Conservation (phyloP, 2,113 vertebrate species). For the Coturnix japonica region DNA sequence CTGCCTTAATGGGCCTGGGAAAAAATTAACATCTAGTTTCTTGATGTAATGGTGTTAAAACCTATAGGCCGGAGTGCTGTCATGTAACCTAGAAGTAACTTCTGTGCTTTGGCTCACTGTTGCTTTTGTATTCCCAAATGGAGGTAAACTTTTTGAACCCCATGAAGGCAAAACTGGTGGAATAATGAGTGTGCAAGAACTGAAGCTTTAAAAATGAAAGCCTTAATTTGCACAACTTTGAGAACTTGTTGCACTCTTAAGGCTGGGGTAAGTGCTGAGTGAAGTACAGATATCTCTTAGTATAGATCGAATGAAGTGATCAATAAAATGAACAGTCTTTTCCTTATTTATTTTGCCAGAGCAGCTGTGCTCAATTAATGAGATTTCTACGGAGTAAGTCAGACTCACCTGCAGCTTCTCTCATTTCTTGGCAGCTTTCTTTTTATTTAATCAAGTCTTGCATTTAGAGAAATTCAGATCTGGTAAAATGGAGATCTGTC, state of each 20-base stretch:
- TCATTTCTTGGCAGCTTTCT: not conserved
- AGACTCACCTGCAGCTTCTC: not conserved
- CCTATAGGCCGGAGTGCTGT: not conserved
- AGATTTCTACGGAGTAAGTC: not conserved
- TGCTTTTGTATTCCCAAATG: not conserved
- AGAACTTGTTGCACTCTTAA: not conserved
- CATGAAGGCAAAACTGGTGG: not conserved
- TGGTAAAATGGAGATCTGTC: not conserved
- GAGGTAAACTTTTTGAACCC: not conserved
- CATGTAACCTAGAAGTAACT: not conserved
- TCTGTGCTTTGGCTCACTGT: not conserved
- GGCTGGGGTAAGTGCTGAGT: not conserved
- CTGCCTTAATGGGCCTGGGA: not conserved
- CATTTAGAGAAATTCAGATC: not conserved
- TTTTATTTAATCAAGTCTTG: not conserved
- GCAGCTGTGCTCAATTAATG: rapidly evolving
- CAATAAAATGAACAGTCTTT: not conserved
- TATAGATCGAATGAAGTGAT: not conserved
- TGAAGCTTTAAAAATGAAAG: not conserved
- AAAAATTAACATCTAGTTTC: not conserved
- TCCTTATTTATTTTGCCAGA: not conserved
- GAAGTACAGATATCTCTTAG: not conserved
- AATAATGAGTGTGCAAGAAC: not conserved
- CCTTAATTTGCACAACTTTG: not conserved
- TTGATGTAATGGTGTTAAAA: not conserved